These are phyloP conservation scores for Drosophila longiperda DNA, from an alignment of 2,888 invertebrate genomes.

Conservation along the genomic window DNA sequence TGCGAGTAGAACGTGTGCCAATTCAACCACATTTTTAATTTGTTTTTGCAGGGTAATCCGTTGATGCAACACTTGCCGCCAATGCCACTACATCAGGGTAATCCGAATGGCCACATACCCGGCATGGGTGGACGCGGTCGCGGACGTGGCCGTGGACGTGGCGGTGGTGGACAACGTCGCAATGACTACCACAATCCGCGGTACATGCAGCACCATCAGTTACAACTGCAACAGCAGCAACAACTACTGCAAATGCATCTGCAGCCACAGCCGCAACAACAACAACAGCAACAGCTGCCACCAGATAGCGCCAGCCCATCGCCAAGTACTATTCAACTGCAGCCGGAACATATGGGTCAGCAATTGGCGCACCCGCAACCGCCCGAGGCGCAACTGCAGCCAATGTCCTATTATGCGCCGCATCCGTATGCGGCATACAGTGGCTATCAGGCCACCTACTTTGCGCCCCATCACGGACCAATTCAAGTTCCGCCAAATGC, in stretches of 20 bases:
- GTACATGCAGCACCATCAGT: conserved; percentile 67
- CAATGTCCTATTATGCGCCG: conserved; percentile 70
- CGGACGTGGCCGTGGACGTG: conserved; percentile 79
- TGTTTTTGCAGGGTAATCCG: conserved; percentile 68
- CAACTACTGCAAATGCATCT: conserved; percentile 43
- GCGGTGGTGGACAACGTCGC: conserved; percentile 81
- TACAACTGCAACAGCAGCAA: conserved; percentile 69
- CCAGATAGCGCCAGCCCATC: conserved; percentile 56
- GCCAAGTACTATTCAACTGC: conserved; percentile 61
- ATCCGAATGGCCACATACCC: conserved; percentile 60
- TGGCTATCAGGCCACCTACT: conserved; percentile 76
- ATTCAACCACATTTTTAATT: not conserved
- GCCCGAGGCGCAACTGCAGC: conserved; percentile 61
- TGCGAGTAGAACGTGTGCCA: not conserved
- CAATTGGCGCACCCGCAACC: conserved; percentile 52
- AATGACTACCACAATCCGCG: conserved; percentile 80
- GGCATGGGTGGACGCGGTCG: conserved; percentile 69
- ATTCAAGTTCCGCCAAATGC: conserved; percentile 64
- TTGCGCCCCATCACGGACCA: conserved; percentile 82
- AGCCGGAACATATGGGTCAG: conserved; percentile 62
- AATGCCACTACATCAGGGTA: conserved; percentile 70
- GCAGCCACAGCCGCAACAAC: conserved; percentile 55
- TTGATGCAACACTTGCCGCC: conserved; percentile 78
- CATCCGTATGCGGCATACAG: conserved; percentile 71
- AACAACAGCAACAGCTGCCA: conserved; percentile 59